Evolutionary conservation across 1,140 invertebrate species (phyloP).

Genomic region (Oncopeltus fasciatus): DNA sequence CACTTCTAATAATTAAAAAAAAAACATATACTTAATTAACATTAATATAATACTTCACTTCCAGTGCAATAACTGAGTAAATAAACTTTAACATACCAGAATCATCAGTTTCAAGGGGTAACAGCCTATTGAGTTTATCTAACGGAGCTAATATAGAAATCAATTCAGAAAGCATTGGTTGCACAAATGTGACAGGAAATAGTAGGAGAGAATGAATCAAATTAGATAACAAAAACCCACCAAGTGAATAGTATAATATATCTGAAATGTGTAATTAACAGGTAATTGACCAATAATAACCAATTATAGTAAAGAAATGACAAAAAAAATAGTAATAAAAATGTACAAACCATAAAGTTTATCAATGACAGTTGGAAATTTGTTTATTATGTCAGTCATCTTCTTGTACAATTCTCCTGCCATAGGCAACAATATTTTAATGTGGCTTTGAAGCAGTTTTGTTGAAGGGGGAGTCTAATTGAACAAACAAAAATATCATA

Average conservation of each 20-base stretch:
- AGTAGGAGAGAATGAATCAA: slow-evolving; percentile 41
- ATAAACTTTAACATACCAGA: slow-evolving; percentile 20
- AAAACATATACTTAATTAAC: background rate
- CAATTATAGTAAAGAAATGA: too few relatives aligned
- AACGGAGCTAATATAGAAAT: slow-evolving; percentile 36
- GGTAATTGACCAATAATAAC: background rate
- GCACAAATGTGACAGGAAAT: slow-evolving; percentile 31
- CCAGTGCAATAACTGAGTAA: too few relatives aligned
- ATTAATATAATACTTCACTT: too few relatives aligned
- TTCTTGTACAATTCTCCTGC: slow-evolving; percentile 34
- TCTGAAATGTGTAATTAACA: slow-evolving; percentile 25
- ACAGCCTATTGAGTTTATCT: slow-evolving; percentile 37
- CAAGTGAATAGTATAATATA: slow-evolving; percentile 36
- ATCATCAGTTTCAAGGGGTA: slow-evolving; percentile 31
- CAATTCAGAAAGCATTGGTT: slow-evolving; percentile 34
- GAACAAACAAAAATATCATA: background rate
- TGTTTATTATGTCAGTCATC: slow-evolving; percentile 25
- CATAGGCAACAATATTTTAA: slow-evolving; percentile 35
- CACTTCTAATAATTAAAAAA: slow-evolving; percentile 26
- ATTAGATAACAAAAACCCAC: slow-evolving; percentile 42
- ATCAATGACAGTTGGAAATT: slow-evolving; percentile 28
- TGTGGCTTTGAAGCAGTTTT: slow-evolving; percentile 35
- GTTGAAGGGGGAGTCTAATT: slow-evolving; percentile 14
- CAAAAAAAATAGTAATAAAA: too few relatives aligned
- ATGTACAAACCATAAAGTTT: slow-evolving; percentile 31